Base-by-base conservation (phyloP, 2,797 vertebrate genomes). In the Protosalanx chinensis region DNA sequence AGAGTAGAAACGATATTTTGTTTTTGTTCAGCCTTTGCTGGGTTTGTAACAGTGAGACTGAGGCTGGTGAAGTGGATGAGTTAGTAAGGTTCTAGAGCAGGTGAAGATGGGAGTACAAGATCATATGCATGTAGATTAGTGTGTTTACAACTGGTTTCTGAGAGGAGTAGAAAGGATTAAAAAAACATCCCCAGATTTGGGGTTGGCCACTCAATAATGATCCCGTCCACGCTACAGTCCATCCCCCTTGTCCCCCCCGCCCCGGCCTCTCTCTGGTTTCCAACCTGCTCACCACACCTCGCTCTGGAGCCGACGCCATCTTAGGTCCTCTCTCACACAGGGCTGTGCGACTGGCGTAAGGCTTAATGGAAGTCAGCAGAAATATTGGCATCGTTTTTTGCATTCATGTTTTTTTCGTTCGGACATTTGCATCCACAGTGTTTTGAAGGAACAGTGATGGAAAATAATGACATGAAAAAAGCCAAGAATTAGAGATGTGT, bases 151-250 rank as follows among this genome's bases (percentile, higher is more conserved):
- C 74, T 86, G 86, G 74, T 78, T 70, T 75, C 51, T 20, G 51
- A 41, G 68, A 77, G 81, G 72, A 68, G 81, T 85, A 82, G 64
- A 68, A 59, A 72, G 84, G 81, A 87, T 90, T 84, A 87, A 78
- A 82, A 87, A 77, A 87, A 85, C 83, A 87, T 82, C 76, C 75
- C 53, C 46, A 41, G 78, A 79, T 88, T 78, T 88, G 79, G 82
- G 78, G 73, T 77, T 63, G 79, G 51, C 70, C 20, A 84, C 78
- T 81, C 82, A 72, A 81, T 85, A 88, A 87, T 86, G 85, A 79
- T 84, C 79, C 81, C 79, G 58, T 57, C 49, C 64, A 77, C 80
- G 75, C 82, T 72, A 71, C 86, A 81, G 78, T 73, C 79, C 84
- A 82, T 84, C 84, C 79, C 79, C 77, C 79, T 78, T 78, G 82